A percentile compares a stretch with the other conserved stretches of the same genome.
These are phyloP conservation scores for Dufourea novaeangliae DNA, from an alignment of 1,140 invertebrate genomes.

Conservation along the genomic window DNA sequence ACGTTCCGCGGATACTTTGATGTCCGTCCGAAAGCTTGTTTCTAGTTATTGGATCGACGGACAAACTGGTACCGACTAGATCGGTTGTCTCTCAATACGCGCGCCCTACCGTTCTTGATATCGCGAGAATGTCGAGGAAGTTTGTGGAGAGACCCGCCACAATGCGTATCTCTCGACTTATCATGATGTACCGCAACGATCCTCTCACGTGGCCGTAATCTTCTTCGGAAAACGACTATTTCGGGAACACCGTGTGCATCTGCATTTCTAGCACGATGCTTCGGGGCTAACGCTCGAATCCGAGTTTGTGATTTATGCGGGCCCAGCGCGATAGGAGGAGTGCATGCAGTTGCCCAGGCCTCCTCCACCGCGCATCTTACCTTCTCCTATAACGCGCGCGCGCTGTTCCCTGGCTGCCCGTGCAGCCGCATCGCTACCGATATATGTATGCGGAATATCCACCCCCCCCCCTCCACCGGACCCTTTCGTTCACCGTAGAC, in stretches of 20 bases:
- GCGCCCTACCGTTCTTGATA: no score
- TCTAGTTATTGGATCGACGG: no score
- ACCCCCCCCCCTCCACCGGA: background rate
- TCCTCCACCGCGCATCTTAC: constrained; percentile 9
- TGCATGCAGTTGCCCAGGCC: constrained; percentile 72
- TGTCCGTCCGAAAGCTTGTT: no score
- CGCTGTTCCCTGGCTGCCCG: background rate
- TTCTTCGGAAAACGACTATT: constrained; percentile 38
- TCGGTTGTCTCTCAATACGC: no score
- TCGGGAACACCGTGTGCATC: constrained; percentile 66
- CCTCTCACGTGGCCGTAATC: constrained; percentile 27
- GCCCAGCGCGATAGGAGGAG: constrained; percentile 71
- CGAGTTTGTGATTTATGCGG: constrained; percentile 74
- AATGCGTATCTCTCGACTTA: background rate
- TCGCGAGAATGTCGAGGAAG: no score
- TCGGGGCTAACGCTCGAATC: constrained; percentile 58
- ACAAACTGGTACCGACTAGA: no score
- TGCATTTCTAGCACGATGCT: constrained; percentile 70
- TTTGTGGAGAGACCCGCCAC: no score
- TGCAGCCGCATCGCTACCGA: constrained; percentile 7
- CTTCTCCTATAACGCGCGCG: background rate
- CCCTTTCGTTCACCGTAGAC: no score
- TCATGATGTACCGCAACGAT: background rate
- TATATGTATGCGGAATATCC: constrained; percentile 13
- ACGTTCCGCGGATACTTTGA: no score